Percentiles rank a stretch among this genome's conserved stretches.
phyloP scores from a whole-genome alignment of 2,888 invertebrate species.

The Poecilobothrus nobilitatus region DNA sequence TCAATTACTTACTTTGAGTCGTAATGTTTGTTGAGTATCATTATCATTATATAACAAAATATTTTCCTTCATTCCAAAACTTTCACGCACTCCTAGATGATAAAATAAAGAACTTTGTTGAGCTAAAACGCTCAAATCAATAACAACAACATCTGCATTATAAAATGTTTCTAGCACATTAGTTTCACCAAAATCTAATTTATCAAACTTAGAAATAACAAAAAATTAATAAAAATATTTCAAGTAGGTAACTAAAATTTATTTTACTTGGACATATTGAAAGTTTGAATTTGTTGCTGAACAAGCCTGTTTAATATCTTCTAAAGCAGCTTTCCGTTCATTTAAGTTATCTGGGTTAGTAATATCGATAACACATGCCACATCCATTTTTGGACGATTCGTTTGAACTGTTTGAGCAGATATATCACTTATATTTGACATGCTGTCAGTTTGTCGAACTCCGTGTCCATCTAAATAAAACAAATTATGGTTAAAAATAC shows the following conservation, averaged over 20 bases:
- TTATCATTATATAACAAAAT: slow-evolving; percentile 82
- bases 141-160: slow-evolving; percentile 95
- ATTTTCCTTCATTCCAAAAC: slow-evolving; percentile 94
- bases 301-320: slow-evolving; percentile 77
- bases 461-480: slow-evolving; percentile 21
- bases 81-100: slow-evolving; percentile 94
- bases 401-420: slow-evolving; percentile 46
- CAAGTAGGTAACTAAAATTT: neutral
- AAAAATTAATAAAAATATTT: slow-evolving; percentile 16
- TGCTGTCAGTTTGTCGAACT: slow-evolving; percentile 24
- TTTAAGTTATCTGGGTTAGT: slow-evolving; percentile 61
- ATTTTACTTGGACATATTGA: slow-evolving; percentile 68
- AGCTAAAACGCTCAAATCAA: slow-evolving; percentile 82
- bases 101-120: slow-evolving; percentile 94
- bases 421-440: slow-evolving; percentile 53
- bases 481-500: no score
- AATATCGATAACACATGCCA: slow-evolving; percentile 75
- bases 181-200: slow-evolving; percentile 94
- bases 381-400: slow-evolving; percentile 68
- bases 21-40: slow-evolving; percentile 76
- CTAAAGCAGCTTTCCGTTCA: slow-evolving; percentile 71
- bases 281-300: slow-evolving; percentile 69
- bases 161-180: slow-evolving; percentile 92
- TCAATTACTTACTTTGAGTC: slow-evolving; percentile 62
- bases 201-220: slow-evolving; percentile 72